These are phyloP conservation scores for Fukomys damarensis DNA, from an alignment of 2,113 vertebrate genomes.

Conservation along the genomic window DNA sequence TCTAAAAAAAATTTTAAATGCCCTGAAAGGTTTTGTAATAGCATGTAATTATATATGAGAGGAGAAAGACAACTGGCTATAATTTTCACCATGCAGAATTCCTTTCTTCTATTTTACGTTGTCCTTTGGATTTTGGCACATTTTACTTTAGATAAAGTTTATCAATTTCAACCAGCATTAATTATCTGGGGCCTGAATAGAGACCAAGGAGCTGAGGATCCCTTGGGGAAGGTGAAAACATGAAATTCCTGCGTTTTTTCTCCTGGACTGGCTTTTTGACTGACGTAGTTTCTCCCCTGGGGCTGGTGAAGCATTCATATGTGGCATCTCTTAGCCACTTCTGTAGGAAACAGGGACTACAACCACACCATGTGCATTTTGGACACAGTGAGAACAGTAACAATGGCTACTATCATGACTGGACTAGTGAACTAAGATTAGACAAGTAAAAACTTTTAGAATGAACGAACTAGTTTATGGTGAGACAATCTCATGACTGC, in stretches of 20 bases:
- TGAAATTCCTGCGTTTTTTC: not conserved
- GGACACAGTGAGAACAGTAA: not conserved
- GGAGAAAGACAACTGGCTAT: not conserved
- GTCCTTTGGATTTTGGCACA: not conserved
- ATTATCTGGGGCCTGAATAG: not conserved
- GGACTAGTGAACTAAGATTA: not conserved
- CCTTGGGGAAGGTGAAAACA: accelerated
- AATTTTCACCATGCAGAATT: slow-evolving; percentile 10
- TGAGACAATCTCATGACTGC: not conserved
- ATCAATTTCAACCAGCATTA: not conserved
- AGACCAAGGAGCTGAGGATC: not conserved
- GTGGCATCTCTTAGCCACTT: not conserved
- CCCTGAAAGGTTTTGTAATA: not conserved
- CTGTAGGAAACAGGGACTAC: not conserved
- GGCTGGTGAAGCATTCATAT: not conserved
- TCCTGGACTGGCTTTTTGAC: not conserved
- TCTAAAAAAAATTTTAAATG: not conserved
- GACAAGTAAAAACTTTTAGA: not conserved
- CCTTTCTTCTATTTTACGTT: not conserved
- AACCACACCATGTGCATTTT: not conserved
- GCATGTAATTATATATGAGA: not conserved
- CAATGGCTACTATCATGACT: not conserved
- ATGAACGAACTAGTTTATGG: not conserved
- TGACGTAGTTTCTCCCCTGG: not conserved
- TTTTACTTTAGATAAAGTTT: not conserved